A percentile compares a stretch with the other conserved stretches of the same genome.
phyloP scores from a whole-genome alignment of 2,888 invertebrate genomes.

The Blastobasis lacticolella region DNA sequence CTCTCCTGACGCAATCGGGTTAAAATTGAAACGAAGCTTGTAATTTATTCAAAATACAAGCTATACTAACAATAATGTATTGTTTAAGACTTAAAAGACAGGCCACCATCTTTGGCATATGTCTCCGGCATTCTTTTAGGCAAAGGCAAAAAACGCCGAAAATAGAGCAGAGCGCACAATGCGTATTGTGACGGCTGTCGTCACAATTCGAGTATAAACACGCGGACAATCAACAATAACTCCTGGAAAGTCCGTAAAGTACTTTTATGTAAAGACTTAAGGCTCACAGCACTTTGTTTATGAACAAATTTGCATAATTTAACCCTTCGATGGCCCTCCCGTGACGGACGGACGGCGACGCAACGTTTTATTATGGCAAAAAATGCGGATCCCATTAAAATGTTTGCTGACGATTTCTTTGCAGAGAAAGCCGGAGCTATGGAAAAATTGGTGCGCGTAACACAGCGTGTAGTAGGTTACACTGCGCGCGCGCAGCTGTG shows the following conservation, averaged over 20 bases:
- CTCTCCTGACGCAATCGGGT: too few relatives aligned
- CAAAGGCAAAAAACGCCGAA: too few relatives aligned
- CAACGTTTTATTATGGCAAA: constrained; percentile 56
- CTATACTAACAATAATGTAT: too few relatives aligned
- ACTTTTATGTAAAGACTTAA: constrained; percentile 10
- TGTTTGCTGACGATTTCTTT: constrained; percentile 46
- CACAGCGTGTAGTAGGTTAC: constrained; percentile 24
- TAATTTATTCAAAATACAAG: too few relatives aligned
- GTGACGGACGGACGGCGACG: constrained; percentile 33
- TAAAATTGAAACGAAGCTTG: too few relatives aligned
- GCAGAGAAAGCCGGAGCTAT: constrained; percentile 34
- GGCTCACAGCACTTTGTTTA: constrained; percentile 35
- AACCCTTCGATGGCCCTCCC: constrained; percentile 52
- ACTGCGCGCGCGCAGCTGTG: too few relatives aligned
- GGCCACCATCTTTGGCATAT: too few relatives aligned
- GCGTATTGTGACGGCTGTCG: constrained; percentile 5
- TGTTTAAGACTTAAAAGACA: too few relatives aligned
- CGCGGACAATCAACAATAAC: background rate
- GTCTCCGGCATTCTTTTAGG: too few relatives aligned
- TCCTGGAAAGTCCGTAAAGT: constrained; percentile 8
- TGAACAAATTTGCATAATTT: constrained; percentile 65
- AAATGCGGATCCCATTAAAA: constrained; percentile 41
- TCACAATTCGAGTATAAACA: background rate
- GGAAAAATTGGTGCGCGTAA: constrained; percentile 18
- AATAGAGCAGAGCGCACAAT: too few relatives aligned